Conservation (phyloP, 2,797 vertebrate genomes). For the Cynodonichthys magdalenae region DNA sequence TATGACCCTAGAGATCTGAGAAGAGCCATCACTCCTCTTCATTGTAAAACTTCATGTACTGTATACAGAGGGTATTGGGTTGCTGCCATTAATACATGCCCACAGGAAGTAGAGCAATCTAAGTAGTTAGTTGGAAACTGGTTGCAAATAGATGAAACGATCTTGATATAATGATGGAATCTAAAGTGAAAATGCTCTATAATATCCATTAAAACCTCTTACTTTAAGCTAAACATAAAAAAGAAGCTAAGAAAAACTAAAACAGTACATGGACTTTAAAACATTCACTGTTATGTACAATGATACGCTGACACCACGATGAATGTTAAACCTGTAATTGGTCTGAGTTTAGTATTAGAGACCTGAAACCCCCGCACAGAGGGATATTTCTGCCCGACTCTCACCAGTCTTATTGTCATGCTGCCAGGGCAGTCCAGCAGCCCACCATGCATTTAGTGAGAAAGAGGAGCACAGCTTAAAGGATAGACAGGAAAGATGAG, state of each 20-base stretch:
- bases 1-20: constrained; percentile 51
- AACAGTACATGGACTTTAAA: constrained; percentile 12
- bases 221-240: constrained; percentile 21
- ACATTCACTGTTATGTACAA: constrained; percentile 15
- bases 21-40: constrained; percentile 11
- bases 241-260: not conserved
- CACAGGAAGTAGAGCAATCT: constrained; percentile 1
- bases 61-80: constrained; percentile 18
- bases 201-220: constrained; percentile 7
- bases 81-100: not conserved
- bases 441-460: constrained; percentile 67
- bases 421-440: constrained; percentile 51
- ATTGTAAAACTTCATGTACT: constrained; percentile 7
- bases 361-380: constrained; percentile 29
- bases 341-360: constrained; percentile 20
- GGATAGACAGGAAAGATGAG: constrained; percentile 70
- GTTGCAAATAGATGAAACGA: constrained; percentile 1
- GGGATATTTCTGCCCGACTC: constrained; percentile 39
- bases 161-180: constrained; percentile 6
- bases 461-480: constrained; percentile 65
- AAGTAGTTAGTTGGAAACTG: constrained; percentile 10
- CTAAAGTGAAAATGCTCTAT: constrained; percentile 10
- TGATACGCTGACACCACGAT: constrained; percentile 31
- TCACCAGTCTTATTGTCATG: constrained; percentile 61
- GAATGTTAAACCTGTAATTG: constrained; percentile 19